Base-by-base conservation (phyloP, 2,113 vertebrate species). In the Eidolon helvum region DNA sequence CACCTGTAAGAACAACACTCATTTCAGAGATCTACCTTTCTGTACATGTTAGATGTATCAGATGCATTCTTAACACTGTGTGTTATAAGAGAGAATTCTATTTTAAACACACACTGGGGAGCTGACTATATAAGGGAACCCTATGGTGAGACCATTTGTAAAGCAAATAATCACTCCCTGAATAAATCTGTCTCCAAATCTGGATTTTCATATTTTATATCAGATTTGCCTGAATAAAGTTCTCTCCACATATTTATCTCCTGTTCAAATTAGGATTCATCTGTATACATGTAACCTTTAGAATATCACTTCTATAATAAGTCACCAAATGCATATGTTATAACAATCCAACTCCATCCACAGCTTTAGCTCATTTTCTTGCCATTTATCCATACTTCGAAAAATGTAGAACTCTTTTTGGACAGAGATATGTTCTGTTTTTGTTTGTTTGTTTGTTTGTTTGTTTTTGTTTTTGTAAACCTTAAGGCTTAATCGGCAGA, bases 231-330 rank as follows among this genome's bases (percentile, higher is more conserved):
- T 91, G 48, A 80, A 96, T 87, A 33, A 93, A 95, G 45, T 43
- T 8, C 61, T 87, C 15, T 33, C 45, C 82, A 84, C 69, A 93
- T 65, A 92, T 90, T 53, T 94, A 78, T 92, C 93, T 91, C 93
- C 75, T 88, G 91, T 89, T 95, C 91, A 93, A 93, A 87, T 97
- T 93, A 87, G 84, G 93, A 91, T 95, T 91, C 69, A 79, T 94
- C 83, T 57, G 78, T 82, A 71, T 65, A 61, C 59, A 74, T 38
- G 72, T 40, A 96, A 91, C 43, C 90, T 95, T 72, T 33, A 69
- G 45, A 91, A 93, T 45, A 35, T 28, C 40, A 89, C 33, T 94
- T 90, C 65, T 71, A 5, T 91, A 88, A 75, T 45, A 72, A 92
- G 61, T 35, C 61, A 87, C 69, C 68, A 87, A 92, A 77, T 38